Base-by-base conservation (phyloP, 2,113 vertebrate species). In the mouse (Mus musculus) region DNA sequence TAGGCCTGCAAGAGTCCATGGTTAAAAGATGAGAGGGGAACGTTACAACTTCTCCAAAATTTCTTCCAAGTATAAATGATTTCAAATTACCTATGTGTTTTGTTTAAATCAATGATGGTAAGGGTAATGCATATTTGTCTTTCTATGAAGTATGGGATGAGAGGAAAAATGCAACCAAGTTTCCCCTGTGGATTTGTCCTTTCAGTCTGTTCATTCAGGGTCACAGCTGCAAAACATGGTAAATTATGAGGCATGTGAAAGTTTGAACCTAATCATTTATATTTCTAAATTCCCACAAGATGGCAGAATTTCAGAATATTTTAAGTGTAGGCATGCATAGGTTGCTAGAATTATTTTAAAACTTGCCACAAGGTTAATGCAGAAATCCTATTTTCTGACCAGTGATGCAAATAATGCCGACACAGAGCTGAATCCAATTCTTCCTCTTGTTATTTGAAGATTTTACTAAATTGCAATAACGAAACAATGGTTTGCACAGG, bases 241-340 rank as follows among this genome's bases (percentile, higher is more conserved):
- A 86, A 94, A 95, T 87, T 54, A 94, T 11, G 8, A 87, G 89
- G 73, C 95, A n/a, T 13, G 8, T 65, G 9, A 67, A 89, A 76
- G 14, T 91, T 95, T 82, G 39, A 91, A 84, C 14, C 17, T 54
- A 22, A 65, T 63, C 22, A 46, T 95, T 95, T 96, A 28, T 90
- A 91, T 91, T 95, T 94, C 84, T 54, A 88, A 80, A 80, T 90
- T 95, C 46, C 95, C 97, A 97, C 95, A 93, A 97, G 97, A 89
- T 96, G 92, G 96, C 96, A 97, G 89, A 95, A 91, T 95, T 96
- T 97, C 89, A 95, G 96, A 97, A 17, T 84, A 89, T 90, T 97
- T 97, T 91, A 86, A 87, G 26, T 20, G 71, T 49, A 9, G n/a
- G 9, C 36, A 20, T 77, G 61, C n/a, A 30, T 76, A 87, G 87